phyloP scores from a whole-genome alignment of 2,797 vertebrate species.

The Rhinogobio ventralis region DNA sequence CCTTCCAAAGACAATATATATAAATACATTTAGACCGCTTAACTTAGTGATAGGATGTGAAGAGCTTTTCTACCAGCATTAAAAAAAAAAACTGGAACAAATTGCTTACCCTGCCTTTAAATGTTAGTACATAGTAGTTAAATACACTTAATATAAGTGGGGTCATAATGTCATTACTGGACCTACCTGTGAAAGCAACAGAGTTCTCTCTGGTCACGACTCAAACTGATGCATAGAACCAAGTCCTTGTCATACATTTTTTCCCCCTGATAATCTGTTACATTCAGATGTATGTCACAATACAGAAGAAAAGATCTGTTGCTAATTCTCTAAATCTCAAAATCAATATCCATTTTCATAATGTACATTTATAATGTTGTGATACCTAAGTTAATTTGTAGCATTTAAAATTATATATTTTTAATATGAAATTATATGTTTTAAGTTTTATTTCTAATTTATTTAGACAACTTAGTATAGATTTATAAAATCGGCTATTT shows the following conservation, averaged over 20 bases:
- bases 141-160: not conserved
- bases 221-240: too few species aligned
- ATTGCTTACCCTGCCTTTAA: not conserved
- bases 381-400: not conserved
- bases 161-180: not conserved
- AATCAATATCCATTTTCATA: not conserved
- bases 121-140: not conserved
- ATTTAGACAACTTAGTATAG: not conserved
- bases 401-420: not conserved
- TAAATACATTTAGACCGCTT: too few species aligned
- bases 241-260: too few species aligned
- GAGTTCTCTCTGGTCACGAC: not conserved
- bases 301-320: not conserved
- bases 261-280: not conserved
- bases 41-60: too few species aligned
- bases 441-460: not conserved
- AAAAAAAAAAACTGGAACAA: too few species aligned
- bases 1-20: too few species aligned
- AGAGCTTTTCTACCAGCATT: too few species aligned
- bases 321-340: not conserved
- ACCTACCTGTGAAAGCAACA: not conserved
- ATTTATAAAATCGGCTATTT: not conserved
- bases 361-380: not conserved
- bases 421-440: not conserved
- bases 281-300: not conserved